Base-by-base conservation (phyloP, 2,888 invertebrate species). In the Gonocerus acuteangulatus region DNA sequence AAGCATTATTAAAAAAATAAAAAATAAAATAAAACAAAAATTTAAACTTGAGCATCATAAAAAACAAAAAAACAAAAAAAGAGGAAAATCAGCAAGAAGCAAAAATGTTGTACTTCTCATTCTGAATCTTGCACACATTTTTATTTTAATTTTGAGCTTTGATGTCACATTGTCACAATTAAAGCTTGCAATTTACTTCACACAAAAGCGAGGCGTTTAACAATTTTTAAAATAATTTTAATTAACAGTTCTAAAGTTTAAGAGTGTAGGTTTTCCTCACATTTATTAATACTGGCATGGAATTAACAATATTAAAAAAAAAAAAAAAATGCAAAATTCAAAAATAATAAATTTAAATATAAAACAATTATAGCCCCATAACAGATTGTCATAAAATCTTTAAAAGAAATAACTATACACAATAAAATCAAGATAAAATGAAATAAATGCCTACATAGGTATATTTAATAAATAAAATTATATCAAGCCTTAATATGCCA, bases 131-230 rank as follows among this genome's bases (percentile, higher is more conserved):
- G 51, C 51, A 54, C 23, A 54, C 54, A 19, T 36, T 42, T 9
- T 36, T 54, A 54, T 21, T 54, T 18, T 39, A 54, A 54, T 54
- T 54, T 54, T 54, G 54, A 54, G 54, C 54, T 54, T 54, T 42
- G 39, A 51, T 54, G 54, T 54, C 54, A 54, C 54, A 54, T 54
- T 54, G 54, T 54, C 54, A 54, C 54, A 54, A 42, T 54, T 54
- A 54, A 54, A 54, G 54, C 54, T 54, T 54, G 54, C 54, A 54
- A 39, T 54, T 54, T 54, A 54, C 54, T 36, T 54, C 36, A 54
- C 54, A 54, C 54, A 54, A 54, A 54, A 54, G 54, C 54, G 54
- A 54, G 54, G 54, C 54, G 15, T 54, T 54, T 54, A 36, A 36
- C 21, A 52, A 22, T 39, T 54, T 47, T 18, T 54, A 39, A 39